phyloP scores from a whole-genome alignment of 2,888 invertebrate genomes.

The Trachelus tabidus region DNA sequence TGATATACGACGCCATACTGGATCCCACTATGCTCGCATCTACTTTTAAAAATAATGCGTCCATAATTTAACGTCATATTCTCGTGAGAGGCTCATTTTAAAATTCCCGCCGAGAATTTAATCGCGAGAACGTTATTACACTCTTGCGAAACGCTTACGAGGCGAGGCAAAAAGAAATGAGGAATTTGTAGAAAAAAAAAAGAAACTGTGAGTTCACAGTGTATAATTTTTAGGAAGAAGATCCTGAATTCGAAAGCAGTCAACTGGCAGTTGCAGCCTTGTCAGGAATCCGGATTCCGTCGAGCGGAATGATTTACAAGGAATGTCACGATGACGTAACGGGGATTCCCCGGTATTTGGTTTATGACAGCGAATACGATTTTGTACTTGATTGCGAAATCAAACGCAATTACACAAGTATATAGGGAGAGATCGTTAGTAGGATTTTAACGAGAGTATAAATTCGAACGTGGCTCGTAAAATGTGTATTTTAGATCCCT shows the following conservation, averaged over 20 bases:
- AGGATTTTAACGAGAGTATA: neutral
- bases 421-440: neutral
- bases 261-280: constrained; percentile 27
- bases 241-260: neutral
- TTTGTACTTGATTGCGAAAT: neutral
- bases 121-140: neutral
- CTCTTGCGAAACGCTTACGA: neutral
- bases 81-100: neutral
- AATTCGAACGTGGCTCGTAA: constrained; percentile 25
- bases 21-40: constrained; percentile 11
- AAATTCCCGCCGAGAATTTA: constrained; percentile 38
- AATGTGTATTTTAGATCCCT: neutral
- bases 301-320: neutral
- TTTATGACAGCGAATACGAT: neutral
- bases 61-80: constrained; percentile 39
- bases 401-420: neutral
- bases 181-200: neutral
- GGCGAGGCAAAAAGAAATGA: neutral
- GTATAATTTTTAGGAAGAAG: neutral
- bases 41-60: constrained; percentile 43
- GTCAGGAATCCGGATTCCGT: constrained; percentile 31
- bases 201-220: neutral
- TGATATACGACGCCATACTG: constrained; percentile 4
- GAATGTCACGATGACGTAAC: neutral
- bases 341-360: neutral